Base-by-base conservation (phyloP, 1,140 invertebrate species). In the Papilio aristodemus region DNA sequence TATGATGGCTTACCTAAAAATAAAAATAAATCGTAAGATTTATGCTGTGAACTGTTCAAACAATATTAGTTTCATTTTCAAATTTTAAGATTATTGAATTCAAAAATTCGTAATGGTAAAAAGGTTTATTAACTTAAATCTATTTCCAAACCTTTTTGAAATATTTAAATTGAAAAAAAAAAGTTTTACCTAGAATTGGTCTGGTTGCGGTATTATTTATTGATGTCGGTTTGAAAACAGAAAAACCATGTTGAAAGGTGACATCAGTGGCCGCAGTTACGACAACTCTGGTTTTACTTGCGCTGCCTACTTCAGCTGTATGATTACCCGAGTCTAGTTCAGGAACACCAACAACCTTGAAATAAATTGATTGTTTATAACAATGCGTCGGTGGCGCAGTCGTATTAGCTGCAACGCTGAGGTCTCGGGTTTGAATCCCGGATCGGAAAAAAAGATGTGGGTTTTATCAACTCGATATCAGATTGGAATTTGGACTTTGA, bases 181-280 rank as follows among this genome's bases (percentile, higher is more conserved):
- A 14, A 63, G 38, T 43, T 54, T 50, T 70, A 81, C 81, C 78
- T 78, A 71, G 43, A 11, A 73, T 68, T 27, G 78, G 76, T 38
- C 67, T 68, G 5, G 67, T 70, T 6, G 64, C 70, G n/a, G 76
- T 75, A 17, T 67, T 69, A n/a, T 58, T 39, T 7, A 78, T 68
- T 9, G 68, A 67, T 5, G 62, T 57, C n/a, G 71, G 69, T 27
- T 50, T 37, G 5, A 74, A 22, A 0, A 10, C 14, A 19, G 71
- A 74, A 50, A 80, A 80, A 1, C 78, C 76, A 39, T 80, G 70
- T 43, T 74, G 68, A 39, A 80, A 80, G 39, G 74, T 39, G 3
- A 80, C 57, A 1, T 10, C 54, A 22, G 71, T 74, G 1, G 58
- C 59, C 4, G 68, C 76, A 5, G 73, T 73, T 36, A 78, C 59